Evolutionary conservation across 1,140 invertebrate genomes (phyloP).

Genomic region (Achatina immaculata): DNA sequence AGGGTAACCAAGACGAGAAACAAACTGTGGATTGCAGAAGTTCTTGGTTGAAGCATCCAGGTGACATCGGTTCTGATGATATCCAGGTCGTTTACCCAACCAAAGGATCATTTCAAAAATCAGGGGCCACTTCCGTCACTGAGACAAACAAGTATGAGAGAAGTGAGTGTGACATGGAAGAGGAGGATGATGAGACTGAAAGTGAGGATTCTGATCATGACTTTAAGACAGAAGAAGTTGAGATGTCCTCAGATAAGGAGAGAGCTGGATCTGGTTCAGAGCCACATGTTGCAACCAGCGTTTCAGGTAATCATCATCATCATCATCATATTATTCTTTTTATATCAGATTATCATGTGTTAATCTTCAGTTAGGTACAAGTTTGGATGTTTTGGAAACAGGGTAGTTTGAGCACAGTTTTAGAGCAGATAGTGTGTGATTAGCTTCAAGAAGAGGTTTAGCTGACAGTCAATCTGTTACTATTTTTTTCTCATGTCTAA

Average conservation of each 20-base stretch:
- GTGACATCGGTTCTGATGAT: constrained; percentile 72
- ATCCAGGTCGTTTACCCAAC: constrained; percentile 93
- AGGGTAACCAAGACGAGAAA: constrained; percentile 45
- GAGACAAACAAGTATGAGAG: constrained; percentile 75
- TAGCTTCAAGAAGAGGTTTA: no score
- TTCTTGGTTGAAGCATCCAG: constrained; percentile 56
- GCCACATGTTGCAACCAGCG: no score
- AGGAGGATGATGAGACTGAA: constrained; percentile 25
- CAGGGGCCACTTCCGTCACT: constrained; percentile 88
- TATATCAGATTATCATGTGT: no score
- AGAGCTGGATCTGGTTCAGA: neutral
- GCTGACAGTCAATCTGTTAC: no score
- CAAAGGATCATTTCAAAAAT: constrained; percentile 88
- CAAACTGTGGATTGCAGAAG: constrained; percentile 63
- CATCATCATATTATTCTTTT: no score
- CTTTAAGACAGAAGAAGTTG: neutral
- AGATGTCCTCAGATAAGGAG: neutral
- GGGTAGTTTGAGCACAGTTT: no score
- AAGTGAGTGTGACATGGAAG: constrained; percentile 47
- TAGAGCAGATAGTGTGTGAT: no score
- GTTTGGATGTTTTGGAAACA: no score
- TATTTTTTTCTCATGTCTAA: no score
- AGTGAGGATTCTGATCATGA: no score
- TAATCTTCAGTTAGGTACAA: no score
- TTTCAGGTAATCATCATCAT: no score